Evolutionary conservation across 2,113 vertebrate species (phyloP).

Genomic region (Cryptotis parvus): DNA sequence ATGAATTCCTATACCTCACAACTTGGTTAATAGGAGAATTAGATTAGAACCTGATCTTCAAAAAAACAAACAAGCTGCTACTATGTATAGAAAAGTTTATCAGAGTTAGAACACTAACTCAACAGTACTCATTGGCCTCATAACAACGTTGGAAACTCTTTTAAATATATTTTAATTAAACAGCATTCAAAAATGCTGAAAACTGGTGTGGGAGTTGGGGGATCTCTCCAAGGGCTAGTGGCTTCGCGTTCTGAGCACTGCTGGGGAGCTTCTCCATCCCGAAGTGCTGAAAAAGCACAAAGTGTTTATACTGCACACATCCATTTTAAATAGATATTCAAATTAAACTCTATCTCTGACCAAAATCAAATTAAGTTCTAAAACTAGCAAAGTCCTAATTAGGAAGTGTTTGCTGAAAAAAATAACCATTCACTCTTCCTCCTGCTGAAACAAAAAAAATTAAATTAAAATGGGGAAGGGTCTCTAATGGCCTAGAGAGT

Average conservation of each 20-base stretch:
- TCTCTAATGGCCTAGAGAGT: conserved; percentile 5
- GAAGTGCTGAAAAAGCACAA: background rate
- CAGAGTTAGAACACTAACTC: conserved; percentile 36
- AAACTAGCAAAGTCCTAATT: conserved; percentile 15
- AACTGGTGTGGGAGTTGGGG: background rate
- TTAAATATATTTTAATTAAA: conserved; percentile 43
- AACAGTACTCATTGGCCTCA: background rate
- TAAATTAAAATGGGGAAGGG: background rate
- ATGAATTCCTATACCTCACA: background rate
- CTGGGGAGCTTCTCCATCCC: background rate
- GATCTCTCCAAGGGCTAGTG: no score
- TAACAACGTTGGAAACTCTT: background rate
- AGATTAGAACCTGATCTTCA: conserved; percentile 8
- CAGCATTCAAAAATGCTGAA: background rate
- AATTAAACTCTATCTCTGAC: conserved; percentile 26
- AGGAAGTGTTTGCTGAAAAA: background rate
- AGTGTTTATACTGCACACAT: background rate
- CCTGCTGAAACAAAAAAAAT: background rate
- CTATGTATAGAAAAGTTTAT: background rate
- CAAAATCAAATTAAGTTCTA: conserved; percentile 58
- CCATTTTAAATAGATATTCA: conserved; percentile 47
- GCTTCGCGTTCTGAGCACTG: no score
- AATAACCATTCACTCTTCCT: conserved; percentile 22
- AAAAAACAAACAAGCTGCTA: background rate
- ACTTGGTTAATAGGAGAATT: background rate